Evolutionary conservation across 1,140 invertebrate genomes (phyloP).

Genomic region (Tyrophagus putrescentiae): DNA sequence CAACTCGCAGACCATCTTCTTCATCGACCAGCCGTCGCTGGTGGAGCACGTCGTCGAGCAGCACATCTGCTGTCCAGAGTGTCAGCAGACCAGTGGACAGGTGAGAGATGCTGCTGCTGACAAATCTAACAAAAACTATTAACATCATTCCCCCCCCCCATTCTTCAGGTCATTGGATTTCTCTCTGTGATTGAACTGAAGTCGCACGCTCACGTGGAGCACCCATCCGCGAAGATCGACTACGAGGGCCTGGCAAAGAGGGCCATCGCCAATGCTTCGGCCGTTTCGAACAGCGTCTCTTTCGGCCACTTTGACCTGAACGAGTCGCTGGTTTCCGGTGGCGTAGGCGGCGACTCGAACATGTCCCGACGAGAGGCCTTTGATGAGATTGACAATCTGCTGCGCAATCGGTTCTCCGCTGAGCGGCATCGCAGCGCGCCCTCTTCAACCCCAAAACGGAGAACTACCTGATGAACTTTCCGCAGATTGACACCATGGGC

Average conservation of each 20-base stretch:
- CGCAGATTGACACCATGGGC: background rate
- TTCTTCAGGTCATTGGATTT: conserved; percentile 3
- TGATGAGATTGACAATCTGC: background rate
- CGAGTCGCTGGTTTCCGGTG: background rate
- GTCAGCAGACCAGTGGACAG: background rate
- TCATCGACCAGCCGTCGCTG: conserved; percentile 2
- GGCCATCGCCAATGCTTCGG: background rate
- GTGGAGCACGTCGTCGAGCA: background rate
- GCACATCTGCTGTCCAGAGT: background rate
- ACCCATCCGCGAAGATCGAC: background rate
- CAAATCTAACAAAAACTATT: too few relatives aligned
- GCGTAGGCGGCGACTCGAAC: background rate
- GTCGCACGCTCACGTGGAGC: conserved; percentile 1
- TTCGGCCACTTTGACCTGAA: background rate
- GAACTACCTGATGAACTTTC: background rate
- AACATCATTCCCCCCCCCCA: too few relatives aligned
- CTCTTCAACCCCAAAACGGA: background rate
- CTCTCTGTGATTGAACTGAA: conserved; percentile 5
- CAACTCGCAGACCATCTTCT: background rate
- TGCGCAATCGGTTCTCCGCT: background rate
- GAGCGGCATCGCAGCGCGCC: background rate
- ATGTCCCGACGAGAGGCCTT: conserved; percentile 3
- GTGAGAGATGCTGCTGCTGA: too few relatives aligned
- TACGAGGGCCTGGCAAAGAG: background rate
- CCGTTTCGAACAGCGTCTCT: background rate